Evolutionary conservation across 2,113 vertebrate species (phyloP).

Genomic region (Zosterops pallidus): DNA sequence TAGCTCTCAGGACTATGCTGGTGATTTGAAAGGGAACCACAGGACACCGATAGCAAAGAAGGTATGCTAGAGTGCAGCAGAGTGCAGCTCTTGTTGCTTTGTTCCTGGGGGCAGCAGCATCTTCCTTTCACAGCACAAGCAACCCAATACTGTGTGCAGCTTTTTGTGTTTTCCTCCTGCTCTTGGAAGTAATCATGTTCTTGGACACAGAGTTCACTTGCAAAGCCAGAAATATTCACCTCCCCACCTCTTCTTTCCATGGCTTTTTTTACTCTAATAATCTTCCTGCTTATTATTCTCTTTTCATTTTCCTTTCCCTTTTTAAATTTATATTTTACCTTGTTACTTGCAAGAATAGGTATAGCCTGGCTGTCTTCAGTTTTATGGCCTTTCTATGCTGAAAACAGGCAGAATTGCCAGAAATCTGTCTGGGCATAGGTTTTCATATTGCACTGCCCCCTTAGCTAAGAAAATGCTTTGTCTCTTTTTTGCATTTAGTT

Average conservation of each 20-base stretch:
- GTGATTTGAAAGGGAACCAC: background rate
- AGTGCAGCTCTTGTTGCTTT: background rate
- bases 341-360: background rate
- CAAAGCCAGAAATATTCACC: background rate
- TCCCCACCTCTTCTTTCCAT: background rate
- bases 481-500: background rate
- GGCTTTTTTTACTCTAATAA: background rate
- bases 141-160: background rate
- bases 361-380: background rate
- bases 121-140: background rate
- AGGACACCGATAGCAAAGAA: background rate
- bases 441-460: background rate
- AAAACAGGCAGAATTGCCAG: background rate
- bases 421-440: background rate
- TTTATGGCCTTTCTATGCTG: background rate
- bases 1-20: background rate
- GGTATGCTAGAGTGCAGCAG: background rate
- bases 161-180: background rate
- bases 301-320: background rate
- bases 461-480: background rate
- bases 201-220: background rate
- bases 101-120: background rate
- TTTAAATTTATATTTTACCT: background rate
- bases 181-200: background rate
- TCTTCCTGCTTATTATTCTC: background rate